Evolutionary conservation across 2,888 invertebrate species (phyloP).

Genomic region (Campoletis raptor): DNA sequence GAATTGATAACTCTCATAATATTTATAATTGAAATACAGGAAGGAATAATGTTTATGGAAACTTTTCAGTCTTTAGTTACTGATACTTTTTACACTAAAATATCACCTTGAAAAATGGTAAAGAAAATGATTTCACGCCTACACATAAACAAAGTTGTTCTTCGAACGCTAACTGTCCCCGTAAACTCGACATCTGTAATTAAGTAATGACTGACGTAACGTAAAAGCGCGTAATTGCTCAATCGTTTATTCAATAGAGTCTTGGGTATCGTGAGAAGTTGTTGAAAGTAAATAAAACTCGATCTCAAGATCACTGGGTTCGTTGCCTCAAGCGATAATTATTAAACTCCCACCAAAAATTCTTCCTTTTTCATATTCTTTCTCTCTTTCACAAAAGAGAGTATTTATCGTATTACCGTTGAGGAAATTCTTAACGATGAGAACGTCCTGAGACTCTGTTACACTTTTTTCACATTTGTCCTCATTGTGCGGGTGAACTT

Average conservation of each 20-base stretch:
- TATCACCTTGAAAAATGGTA: neutral
- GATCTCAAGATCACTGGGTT: slow-evolving; percentile 39
- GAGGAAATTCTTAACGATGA: slow-evolving; percentile 67
- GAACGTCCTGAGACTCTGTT: slow-evolving; percentile 61
- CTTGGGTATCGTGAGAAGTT: slow-evolving; percentile 51
- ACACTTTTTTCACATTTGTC: slow-evolving; percentile 59
- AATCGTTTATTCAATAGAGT: slow-evolving; percentile 41
- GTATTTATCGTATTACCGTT: slow-evolving; percentile 58
- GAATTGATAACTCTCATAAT: neutral
- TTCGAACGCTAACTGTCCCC: neutral
- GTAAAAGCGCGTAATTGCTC: slow-evolving; percentile 40
- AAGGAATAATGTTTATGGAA: neutral
- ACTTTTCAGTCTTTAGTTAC: neutral
- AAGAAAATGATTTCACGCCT: neutral
- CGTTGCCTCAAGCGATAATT: slow-evolving; percentile 55
- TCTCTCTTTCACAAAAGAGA: neutral
- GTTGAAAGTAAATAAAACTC: slow-evolving; percentile 51
- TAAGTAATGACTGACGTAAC: slow-evolving; percentile 44
- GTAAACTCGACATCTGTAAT: slow-evolving; percentile 42
- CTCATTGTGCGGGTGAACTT: slow-evolving; percentile 47
- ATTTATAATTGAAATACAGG: neutral
- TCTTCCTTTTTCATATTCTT: slow-evolving; percentile 2
- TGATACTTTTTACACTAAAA: neutral
- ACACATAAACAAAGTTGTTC: neutral
- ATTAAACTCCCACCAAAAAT: slow-evolving; percentile 47